A percentile compares a stretch with the other conserved stretches of the same genome.
phyloP scores from a whole-genome alignment of 1,140 invertebrate genomes.

The Gonioctena quinquepunctata region DNA sequence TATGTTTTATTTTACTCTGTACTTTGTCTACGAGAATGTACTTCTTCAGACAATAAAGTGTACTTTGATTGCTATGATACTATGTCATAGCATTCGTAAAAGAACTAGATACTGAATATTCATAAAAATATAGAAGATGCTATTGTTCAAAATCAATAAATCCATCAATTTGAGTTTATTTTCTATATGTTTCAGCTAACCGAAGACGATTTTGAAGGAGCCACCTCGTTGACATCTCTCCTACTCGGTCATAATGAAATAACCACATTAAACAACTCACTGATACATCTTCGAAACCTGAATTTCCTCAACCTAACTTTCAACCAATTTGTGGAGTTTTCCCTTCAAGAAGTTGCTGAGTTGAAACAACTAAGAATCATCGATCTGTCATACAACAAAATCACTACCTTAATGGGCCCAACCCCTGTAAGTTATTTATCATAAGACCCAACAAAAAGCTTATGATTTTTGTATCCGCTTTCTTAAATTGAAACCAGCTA shows the following conservation, averaged over 20 bases:
- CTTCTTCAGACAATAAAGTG: no score
- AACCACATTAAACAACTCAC: conserved; percentile 70
- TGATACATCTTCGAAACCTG: conserved; percentile 69
- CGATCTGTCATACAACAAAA: conserved; percentile 77
- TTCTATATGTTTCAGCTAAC: conserved; percentile 61
- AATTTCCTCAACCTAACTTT: conserved; percentile 73
- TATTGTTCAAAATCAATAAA: no score
- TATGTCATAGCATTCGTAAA: no score
- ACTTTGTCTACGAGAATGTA: no score
- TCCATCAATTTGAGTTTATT: no score
- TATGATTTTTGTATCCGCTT: not conserved
- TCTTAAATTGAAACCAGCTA: not conserved
- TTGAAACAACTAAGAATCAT: conserved; percentile 67
- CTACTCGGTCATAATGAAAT: conserved; percentile 73
- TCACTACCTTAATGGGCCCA: conserved; percentile 66
- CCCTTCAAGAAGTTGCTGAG: conserved; percentile 74
- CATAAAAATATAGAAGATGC: no score
- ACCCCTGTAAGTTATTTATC: conserved; percentile 65
- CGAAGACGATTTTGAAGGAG: conserved; percentile 74
- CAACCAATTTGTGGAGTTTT: conserved; percentile 76
- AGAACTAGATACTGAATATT: no score
- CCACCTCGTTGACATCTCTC: conserved; percentile 67
- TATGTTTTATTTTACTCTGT: no score
- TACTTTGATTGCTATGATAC: no score
- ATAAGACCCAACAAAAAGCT: not conserved